Percentiles rank a stretch among this genome's conserved stretches.
These are phyloP conservation scores for Phainopepla nitens DNA, from an alignment of 2,113 vertebrate genomes.

Conservation along the genomic window DNA sequence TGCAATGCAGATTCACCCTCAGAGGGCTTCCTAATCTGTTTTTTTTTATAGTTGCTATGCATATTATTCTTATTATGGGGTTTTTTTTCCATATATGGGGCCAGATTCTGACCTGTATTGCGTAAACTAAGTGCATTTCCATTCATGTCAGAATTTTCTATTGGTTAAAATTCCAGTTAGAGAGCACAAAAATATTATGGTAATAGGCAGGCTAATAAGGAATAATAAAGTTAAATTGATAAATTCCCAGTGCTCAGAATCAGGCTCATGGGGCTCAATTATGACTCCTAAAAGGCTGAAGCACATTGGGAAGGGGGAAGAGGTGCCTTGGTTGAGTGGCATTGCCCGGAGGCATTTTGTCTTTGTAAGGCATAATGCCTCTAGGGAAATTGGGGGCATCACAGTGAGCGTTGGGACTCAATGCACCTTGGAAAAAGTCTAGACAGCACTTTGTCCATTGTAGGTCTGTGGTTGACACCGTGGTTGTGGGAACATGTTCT, in stretches of 20 bases:
- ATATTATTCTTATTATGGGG: not conserved
- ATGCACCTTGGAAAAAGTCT: conserved; percentile 26
- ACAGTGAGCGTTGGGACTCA: conserved; percentile 24
- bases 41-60: conserved; percentile 6
- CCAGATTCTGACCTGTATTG: not conserved
- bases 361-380: conserved; percentile 51
- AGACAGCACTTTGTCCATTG: not conserved
- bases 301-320: conserved; percentile 37
- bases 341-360: conserved; percentile 56
- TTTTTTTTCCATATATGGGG: not conserved
- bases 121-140: not conserved
- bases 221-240: conserved; percentile 11
- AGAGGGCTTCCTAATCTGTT: not conserved
- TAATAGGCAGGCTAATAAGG: conserved; percentile 51
- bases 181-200: conserved; percentile 36
- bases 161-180: conserved; percentile 10
- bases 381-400: conserved; percentile 34
- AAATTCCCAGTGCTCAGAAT: conserved; percentile 54
- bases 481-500: not conserved
- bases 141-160: conserved; percentile 13
- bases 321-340: conserved; percentile 55
- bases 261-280: conserved; percentile 57
- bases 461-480: not conserved
- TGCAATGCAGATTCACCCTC: not conserved
- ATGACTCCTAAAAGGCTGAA: conserved; percentile 48